Evolutionary conservation across 2,888 invertebrate species (phyloP).

Genomic region (Dicycla oo): DNA sequence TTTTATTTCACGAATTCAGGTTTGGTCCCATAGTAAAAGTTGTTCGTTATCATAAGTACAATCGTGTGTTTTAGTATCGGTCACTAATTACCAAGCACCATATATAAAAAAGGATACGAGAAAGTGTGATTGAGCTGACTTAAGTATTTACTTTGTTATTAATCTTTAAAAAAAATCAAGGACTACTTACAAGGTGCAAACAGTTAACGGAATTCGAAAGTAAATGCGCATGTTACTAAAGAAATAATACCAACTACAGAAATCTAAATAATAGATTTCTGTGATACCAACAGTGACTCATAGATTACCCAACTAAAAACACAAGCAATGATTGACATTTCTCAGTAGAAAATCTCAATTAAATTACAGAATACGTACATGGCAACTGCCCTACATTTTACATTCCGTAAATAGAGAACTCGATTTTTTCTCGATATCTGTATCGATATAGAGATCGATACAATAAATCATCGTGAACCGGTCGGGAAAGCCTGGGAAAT

Average conservation of each 20-base stretch:
- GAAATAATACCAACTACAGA: too few species aligned
- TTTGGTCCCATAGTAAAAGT: too few species aligned
- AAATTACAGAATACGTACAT: conserved; percentile 54
- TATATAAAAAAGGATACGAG: too few species aligned
- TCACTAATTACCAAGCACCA: too few species aligned
- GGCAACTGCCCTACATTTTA: conserved; percentile 54
- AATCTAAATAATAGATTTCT: too few species aligned
- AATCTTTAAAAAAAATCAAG: not conserved
- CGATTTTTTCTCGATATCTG: conserved; percentile 48
- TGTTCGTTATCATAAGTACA: too few species aligned
- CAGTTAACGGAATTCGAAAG: conserved; percentile 29
- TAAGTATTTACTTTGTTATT: not conserved
- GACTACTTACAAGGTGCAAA: conserved; percentile 6
- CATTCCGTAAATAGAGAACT: conserved; percentile 61
- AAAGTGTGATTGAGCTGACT: not conserved
- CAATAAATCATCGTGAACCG: conserved; percentile 57
- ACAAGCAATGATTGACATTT: conserved; percentile 42
- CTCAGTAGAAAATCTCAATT: conserved; percentile 56
- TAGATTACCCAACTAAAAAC: conserved; percentile 52
- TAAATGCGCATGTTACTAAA: conserved; percentile 22
- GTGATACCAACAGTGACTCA: conserved; percentile 44
- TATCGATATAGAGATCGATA: conserved; percentile 50
- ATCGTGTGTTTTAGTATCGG: too few species aligned
- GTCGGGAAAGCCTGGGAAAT: conserved; percentile 72
- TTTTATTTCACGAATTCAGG: too few species aligned